These are phyloP conservation scores for Amniataba percoides DNA, from an alignment of 2,797 vertebrate species.

Conservation along the genomic window DNA sequence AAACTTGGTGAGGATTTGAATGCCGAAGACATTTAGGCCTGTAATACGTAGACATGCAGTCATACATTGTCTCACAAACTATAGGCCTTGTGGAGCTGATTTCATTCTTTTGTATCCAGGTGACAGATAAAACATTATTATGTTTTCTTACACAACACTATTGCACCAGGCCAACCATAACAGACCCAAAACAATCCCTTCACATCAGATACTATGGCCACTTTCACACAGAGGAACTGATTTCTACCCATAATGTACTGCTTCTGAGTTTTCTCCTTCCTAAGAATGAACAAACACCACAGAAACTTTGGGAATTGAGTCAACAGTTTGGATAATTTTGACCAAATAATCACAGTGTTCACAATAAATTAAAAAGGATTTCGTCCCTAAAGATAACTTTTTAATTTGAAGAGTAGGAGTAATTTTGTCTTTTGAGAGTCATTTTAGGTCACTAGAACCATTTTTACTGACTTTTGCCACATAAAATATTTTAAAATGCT, in stretches of 20 bases:
- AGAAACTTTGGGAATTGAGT: too few relatives aligned
- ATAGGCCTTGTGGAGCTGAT: constrained; percentile 33
- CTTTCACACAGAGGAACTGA: constrained; percentile 50
- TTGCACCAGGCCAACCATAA: constrained; percentile 54
- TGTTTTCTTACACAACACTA: constrained; percentile 49
- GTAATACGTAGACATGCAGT: constrained; percentile 19
- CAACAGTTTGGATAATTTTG: neutral
- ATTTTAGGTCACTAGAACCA: neutral
- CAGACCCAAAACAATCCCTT: constrained; percentile 58
- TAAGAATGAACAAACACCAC: too few relatives aligned
- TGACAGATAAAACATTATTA: constrained; percentile 62
- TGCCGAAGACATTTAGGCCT: neutral
- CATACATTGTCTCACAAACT: constrained; percentile 37
- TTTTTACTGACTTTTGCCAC: neutral
- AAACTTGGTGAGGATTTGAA: constrained; percentile 17
- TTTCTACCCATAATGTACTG: constrained; percentile 5
- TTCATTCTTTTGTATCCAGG: constrained; percentile 50
- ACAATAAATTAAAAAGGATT: neutral
- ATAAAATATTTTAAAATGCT: neutral
- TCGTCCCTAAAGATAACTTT: constrained; percentile 3
- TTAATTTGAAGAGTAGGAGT: neutral
- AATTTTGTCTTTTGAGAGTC: neutral
- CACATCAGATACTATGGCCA: constrained; percentile 60
- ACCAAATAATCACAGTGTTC: neutral
- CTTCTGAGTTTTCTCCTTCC: constrained; percentile 25